phyloP scores from a whole-genome alignment of 2,888 invertebrate species.

The Hypena proboscidalis region DNA sequence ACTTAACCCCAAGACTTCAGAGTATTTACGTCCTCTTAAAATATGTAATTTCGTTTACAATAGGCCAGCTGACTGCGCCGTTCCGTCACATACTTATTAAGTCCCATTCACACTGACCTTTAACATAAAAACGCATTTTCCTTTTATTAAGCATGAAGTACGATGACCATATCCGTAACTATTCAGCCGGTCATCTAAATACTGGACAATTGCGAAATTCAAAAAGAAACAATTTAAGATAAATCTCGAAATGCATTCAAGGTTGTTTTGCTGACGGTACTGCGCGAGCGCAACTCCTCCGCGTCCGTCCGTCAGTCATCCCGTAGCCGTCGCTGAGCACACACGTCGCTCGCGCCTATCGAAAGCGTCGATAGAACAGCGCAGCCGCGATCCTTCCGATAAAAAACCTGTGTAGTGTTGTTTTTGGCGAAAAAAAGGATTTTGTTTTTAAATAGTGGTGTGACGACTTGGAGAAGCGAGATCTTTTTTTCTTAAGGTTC shows the following conservation, averaged over 20 bases:
- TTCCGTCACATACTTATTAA: no score
- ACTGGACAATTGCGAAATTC: slow-evolving; percentile 21
- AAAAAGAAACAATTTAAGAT: slow-evolving; percentile 55
- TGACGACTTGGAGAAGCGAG: slow-evolving; percentile 59
- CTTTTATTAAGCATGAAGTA: neutral
- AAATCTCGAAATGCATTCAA: slow-evolving; percentile 71
- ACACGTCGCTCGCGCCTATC: slow-evolving; percentile 50
- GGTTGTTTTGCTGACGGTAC: slow-evolving; percentile 50
- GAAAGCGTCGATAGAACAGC: slow-evolving; percentile 53
- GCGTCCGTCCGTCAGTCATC: slow-evolving; percentile 53
- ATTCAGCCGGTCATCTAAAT: slow-evolving; percentile 23
- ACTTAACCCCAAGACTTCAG: no score
- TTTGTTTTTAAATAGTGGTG: slow-evolving; percentile 52
- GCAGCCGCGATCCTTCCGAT: slow-evolving; percentile 53
- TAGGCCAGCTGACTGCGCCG: no score
- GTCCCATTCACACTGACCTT: no score
- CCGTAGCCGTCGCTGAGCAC: slow-evolving; percentile 49
- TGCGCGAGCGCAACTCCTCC: slow-evolving; percentile 56
- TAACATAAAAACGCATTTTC: neutral
- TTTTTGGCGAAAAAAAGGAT: slow-evolving; percentile 51
- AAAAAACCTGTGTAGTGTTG: slow-evolving; percentile 61
- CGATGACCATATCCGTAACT: neutral
- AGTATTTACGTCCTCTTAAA: no score
- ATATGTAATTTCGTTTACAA: no score
- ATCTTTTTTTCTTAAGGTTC: slow-evolving; percentile 61